Percentiles rank a stretch among this genome's conserved stretches.
phyloP scores from a whole-genome alignment of 2,797 vertebrate species.

The Tamandua tetradactyla region DNA sequence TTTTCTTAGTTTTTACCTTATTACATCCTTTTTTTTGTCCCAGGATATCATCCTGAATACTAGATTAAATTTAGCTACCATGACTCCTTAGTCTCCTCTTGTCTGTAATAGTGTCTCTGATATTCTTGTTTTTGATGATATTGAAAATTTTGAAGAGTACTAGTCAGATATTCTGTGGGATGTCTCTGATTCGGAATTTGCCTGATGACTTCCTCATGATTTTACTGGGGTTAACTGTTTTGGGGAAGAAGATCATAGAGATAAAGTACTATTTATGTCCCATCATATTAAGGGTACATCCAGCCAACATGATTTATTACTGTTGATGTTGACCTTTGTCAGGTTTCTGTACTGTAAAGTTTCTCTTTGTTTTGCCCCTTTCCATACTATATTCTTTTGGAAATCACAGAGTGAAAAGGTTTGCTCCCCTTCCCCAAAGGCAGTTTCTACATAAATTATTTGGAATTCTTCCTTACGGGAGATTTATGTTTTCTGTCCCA shows the following conservation, averaged over 20 bases:
- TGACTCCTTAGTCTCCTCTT: background rate
- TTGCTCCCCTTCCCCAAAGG: too few species aligned
- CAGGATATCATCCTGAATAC: background rate
- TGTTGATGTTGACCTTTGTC: background rate
- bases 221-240: background rate
- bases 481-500: background rate
- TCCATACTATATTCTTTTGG: background rate
- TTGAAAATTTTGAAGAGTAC: background rate
- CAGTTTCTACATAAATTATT: too few species aligned
- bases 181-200: background rate
- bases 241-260: background rate
- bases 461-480: background rate
- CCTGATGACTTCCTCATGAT: background rate
- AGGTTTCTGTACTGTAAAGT: background rate
- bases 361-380: background rate
- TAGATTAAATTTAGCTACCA: background rate
- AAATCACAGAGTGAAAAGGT: background rate
- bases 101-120: background rate
- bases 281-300: background rate
- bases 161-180: background rate
- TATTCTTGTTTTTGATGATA: background rate
- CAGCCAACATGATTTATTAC: background rate
- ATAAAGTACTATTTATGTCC: background rate
- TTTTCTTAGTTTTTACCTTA: background rate
- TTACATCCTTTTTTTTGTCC: background rate